A percentile compares a stretch with the other conserved stretches of the same genome.
Conservation (phyloP, 2,797 vertebrate species). For the Onychomys arenicola region DNA sequence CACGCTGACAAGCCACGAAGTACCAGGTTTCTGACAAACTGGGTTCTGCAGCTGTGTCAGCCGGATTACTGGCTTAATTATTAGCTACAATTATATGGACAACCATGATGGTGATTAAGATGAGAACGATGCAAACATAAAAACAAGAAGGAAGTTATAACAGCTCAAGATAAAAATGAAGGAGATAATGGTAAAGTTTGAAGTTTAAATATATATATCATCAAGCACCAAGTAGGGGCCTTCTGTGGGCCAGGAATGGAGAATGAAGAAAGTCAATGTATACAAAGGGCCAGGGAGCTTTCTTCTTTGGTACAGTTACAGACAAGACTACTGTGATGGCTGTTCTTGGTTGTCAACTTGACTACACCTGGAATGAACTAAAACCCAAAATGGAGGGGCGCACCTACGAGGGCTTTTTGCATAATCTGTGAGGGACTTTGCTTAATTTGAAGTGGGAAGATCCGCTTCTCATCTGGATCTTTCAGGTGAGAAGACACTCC, state of each 20-base stretch:
- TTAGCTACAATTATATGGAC: background rate
- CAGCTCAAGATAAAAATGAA: constrained; percentile 53
- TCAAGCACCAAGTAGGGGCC: background rate
- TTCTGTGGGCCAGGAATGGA: background rate
- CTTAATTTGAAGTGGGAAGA: background rate
- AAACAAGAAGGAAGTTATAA: constrained; percentile 32
- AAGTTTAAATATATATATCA: background rate
- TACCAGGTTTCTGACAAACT: constrained; percentile 44
- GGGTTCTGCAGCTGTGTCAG: constrained; percentile 44
- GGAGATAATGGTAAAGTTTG: background rate
- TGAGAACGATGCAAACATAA: constrained; percentile 30
- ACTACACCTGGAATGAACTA: background rate
- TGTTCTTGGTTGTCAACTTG: background rate
- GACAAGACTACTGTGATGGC: background rate
- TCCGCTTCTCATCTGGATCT: background rate
- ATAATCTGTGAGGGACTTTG: background rate
- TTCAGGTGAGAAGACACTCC: background rate
- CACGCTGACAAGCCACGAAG: background rate
- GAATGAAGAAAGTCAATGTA: background rate
- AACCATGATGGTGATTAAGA: background rate
- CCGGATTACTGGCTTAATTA: background rate
- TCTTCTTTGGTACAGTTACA: background rate
- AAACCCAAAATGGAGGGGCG: background rate
- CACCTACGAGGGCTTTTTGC: background rate
- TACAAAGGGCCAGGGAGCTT: background rate